Base-by-base conservation (phyloP, 2,797 vertebrate genomes). In the Silurus lanzhouensis region DNA sequence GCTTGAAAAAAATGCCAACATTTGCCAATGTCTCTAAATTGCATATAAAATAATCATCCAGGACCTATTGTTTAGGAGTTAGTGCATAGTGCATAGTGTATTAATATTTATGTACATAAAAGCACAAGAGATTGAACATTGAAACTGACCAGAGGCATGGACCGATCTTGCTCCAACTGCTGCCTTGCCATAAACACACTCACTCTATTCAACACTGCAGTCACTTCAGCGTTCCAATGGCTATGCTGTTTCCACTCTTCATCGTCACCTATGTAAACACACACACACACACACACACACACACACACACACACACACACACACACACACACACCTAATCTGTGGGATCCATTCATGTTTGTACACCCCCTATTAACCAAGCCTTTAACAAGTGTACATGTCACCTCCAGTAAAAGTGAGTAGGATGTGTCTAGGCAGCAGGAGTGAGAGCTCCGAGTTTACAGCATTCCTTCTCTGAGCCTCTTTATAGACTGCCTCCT, bases 171-270 rank as follows among this genome's bases (percentile, higher is more conserved):
- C 31, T 95, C 94, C 84, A 93, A 89, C 75, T 91, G 93, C 80
- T 96, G 91, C 88, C 94, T 96, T 84, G 93, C 92, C 81, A 91
- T 66, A 19, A 92, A 95, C 83, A 96, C 93, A 57, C 91, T 89
- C 88, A 96, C 80, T 88, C 92, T 95, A 90, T 95, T 95, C 22
- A 97, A 91, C 22, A 92, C 92, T 2, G 93, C 93, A 79, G 87
- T 78, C 44, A 96, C 84, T 90, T 93, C 92, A 7, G 94, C 85
- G 48, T 92, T 84, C 91, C 96, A 94, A 71, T 90, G 85, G 4
- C 90, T 90, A 90, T 97, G 95, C 90, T 92, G 94, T 66, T 96
- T 93, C 94, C 94, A 95, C 90, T 97, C 97, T 1, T 95, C 92
- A 84, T 92, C 93, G 27, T 97, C 96, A 66, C 90, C 97, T 98